Percentiles rank a stretch among this genome's conserved stretches.
Evolutionary conservation across 1,140 invertebrate species (phyloP).

Genomic region (Medauroidea extradentata): DNA sequence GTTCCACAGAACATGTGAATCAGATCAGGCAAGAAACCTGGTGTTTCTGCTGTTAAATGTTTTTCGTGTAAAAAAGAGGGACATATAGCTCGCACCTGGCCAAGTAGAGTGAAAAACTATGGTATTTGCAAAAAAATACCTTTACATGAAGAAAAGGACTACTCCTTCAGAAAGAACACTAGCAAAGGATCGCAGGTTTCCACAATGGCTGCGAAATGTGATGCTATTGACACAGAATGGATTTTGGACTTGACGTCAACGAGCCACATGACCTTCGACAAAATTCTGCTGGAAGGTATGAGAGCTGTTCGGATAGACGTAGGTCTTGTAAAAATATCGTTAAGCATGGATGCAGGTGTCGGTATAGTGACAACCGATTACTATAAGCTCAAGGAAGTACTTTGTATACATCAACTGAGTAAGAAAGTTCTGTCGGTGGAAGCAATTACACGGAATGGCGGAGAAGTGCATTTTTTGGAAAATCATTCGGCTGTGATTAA

Average conservation of each 20-base stretch:
- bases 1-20: too few relatives aligned
- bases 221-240: background rate
- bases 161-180: background rate
- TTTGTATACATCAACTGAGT: background rate
- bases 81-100: background rate
- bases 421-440: background rate
- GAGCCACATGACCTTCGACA: background rate
- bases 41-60: background rate
- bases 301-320: background rate
- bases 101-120: background rate
- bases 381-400: background rate
- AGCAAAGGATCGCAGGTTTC: background rate
- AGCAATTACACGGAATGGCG: too few relatives aligned
- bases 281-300: background rate
- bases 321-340: background rate
- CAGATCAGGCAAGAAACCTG: background rate
- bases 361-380: background rate
- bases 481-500: too few relatives aligned
- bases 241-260: background rate
- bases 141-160: background rate
- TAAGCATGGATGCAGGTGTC: background rate
- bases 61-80: background rate
- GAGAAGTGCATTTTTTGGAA: too few relatives aligned
- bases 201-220: background rate
- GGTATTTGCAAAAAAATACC: conserved; percentile 2